phyloP scores from a whole-genome alignment of 1,140 invertebrate species.

The Fopius arisanus region DNA sequence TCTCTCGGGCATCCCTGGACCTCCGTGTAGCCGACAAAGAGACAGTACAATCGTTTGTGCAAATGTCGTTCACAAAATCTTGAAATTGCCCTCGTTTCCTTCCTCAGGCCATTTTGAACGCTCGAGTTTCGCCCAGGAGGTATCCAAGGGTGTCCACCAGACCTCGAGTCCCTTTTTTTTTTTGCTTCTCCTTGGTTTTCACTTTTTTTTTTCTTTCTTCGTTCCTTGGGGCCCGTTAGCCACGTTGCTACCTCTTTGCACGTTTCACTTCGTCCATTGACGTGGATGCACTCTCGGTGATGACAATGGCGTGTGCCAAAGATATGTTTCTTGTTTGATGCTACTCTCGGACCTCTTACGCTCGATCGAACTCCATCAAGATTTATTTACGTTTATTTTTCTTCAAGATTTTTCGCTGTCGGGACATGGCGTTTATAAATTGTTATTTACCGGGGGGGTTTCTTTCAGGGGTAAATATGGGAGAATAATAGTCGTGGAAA shows the following conservation, averaged over 20 bases:
- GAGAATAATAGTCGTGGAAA: not conserved
- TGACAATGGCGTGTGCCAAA: constrained; percentile 40
- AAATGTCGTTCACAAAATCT: constrained; percentile 39
- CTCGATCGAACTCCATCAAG: constrained; percentile 48
- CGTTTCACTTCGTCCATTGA: constrained; percentile 33
- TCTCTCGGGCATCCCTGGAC: not conserved
- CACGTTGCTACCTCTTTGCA: not conserved
- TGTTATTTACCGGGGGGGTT: not conserved
- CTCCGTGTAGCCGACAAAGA: constrained; percentile 7
- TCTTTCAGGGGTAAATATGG: not conserved
- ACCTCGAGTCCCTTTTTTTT: constrained; percentile 5
- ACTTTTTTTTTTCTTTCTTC: constrained; percentile 26
- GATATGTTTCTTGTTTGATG: constrained; percentile 13
- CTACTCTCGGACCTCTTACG: constrained; percentile 31
- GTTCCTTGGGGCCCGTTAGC: constrained; percentile 1
- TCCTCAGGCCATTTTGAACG: constrained; percentile 24
- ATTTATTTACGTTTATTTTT: constrained; percentile 29
- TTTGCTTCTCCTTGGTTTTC: constrained; percentile 25
- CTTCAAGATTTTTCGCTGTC: not conserved
- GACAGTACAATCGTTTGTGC: constrained; percentile 29
- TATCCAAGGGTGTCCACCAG: not conserved
- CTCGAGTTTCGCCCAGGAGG: constrained; percentile 24
- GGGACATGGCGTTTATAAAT: not conserved
- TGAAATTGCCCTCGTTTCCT: constrained; percentile 51
- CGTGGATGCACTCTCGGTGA: constrained; percentile 25